Conservation (phyloP, 2,888 invertebrate genomes). For the Apoda limacodes region DNA sequence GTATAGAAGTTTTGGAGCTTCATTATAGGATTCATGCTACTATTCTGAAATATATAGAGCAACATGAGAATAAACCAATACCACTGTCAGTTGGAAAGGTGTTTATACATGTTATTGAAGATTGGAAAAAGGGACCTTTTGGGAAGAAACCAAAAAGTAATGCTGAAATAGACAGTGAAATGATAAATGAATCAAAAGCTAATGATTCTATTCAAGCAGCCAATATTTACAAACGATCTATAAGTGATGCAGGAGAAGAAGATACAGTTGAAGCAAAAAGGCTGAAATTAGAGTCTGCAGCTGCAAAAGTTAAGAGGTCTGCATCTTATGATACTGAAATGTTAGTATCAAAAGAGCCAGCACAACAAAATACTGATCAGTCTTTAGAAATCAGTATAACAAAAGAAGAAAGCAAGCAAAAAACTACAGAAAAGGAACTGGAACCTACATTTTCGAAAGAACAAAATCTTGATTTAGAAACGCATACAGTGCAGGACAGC, state of each 20-base stretch:
- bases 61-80: conserved; percentile 77
- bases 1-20: conserved; percentile 90
- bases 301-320: conserved; percentile 55
- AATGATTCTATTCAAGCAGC: conserved; percentile 44
- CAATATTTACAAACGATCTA: conserved; percentile 58
- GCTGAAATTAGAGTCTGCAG: conserved; percentile 49
- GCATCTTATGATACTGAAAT: conserved; percentile 58
- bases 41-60: conserved; percentile 87
- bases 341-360: conserved; percentile 27
- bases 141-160: conserved; percentile 45
- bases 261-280: conserved; percentile 50
- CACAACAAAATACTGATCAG: conserved; percentile 12
- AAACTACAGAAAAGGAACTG: background rate
- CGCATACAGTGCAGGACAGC: conserved; percentile 4
- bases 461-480: background rate
- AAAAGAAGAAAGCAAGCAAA: background rate
- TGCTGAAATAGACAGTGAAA: conserved; percentile 28
- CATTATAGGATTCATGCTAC: conserved; percentile 88
- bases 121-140: conserved; percentile 56
- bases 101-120: conserved; percentile 69
- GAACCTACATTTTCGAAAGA: conserved; percentile 4
- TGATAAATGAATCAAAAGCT: conserved; percentile 29
- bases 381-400: conserved; percentile 16
- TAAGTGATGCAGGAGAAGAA: conserved; percentile 59
- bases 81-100: conserved; percentile 69